Evolutionary conservation across 2,888 invertebrate species (phyloP).

Genomic region (Drosophila multiciliata): DNA sequence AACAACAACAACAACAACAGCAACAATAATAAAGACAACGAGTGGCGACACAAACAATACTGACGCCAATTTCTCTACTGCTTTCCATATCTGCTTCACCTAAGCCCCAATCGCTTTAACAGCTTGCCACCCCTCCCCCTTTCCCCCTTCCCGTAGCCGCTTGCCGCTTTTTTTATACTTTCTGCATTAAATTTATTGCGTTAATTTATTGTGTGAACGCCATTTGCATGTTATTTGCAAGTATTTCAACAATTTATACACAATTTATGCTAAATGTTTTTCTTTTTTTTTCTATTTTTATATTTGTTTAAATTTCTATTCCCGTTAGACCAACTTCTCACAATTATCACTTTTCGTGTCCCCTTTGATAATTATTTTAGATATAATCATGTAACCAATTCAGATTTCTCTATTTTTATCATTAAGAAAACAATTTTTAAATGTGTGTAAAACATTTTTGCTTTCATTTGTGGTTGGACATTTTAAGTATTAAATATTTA

Average conservation of each 20-base stretch:
- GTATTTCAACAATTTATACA: conserved; percentile 57
- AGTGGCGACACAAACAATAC: conserved; percentile 56
- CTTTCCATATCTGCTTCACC: not conserved
- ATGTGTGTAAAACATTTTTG: not conserved
- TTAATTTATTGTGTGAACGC: conserved; percentile 80
- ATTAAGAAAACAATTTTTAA: not conserved
- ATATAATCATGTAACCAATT: not conserved
- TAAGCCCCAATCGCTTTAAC: not conserved
- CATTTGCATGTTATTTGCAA: conserved; percentile 72
- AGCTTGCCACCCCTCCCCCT: not conserved
- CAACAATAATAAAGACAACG: conserved; percentile 14
- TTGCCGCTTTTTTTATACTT: conserved; percentile 10
- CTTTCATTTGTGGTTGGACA: not conserved
- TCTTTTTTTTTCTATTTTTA: no score
- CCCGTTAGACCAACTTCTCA: not conserved
- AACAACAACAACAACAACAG: conserved; percentile 21
- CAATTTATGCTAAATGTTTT: not conserved
- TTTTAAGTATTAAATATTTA: not conserved
- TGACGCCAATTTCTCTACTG: conserved; percentile 49
- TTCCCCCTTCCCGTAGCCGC: not conserved
- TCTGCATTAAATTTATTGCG: conserved; percentile 74
- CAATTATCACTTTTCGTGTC: not conserved
- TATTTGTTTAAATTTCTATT: no score
- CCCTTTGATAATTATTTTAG: not conserved
- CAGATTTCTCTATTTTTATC: not conserved